Base-by-base conservation (phyloP, 1,140 invertebrate species). In the Eupristina koningsbergeri region DNA sequence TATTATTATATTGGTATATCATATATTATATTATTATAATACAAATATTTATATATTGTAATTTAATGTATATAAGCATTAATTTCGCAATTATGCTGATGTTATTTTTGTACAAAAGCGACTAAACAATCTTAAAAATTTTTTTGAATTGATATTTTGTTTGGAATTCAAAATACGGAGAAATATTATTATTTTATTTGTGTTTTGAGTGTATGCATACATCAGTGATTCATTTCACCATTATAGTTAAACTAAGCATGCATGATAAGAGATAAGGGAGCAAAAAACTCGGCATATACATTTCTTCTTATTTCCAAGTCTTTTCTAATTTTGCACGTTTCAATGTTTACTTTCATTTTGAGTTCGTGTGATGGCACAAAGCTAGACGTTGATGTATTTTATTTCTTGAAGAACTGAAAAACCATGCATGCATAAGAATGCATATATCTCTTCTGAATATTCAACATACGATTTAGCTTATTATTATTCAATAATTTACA, bases 261-360 rank as follows among this genome's bases (percentile, higher is more conserved):
- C 29, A 67, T 31, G 45, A 22, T 15, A 36, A 45, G 74, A 76
- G 19, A 0, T 0, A 74, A 34, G 15, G 29, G 7, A 22, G 13
- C 58, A 64, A 45, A 79, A 41, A 61, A 84, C 80, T 83, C 50
- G 76, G 80, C 85, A 83, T 85, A 64, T 83, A 45, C 75, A 69
- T 3, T 39, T 50, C 45, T 26, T n/a, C n/a, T n/a, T n/a, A n/a
- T n/a, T n/a, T n/a, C n/a, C n/a, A 29, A 26, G 85, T 85, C 86
- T 85, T 76, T 82, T 85, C 86, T 86, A 83, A 73, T 83, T 76
- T 86, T 64, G 76, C 73, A 80, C 86, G 89, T 91, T 90, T 86
- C 86, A 88, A 90, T 90, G 91, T 92, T 92, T 90, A 92, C 91
- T 92, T 92, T 92, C 88, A 88, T 89, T 88, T 91, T 89, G 85